Conservation (phyloP, 1,140 invertebrate genomes). For the Lasioglossum albipes region DNA sequence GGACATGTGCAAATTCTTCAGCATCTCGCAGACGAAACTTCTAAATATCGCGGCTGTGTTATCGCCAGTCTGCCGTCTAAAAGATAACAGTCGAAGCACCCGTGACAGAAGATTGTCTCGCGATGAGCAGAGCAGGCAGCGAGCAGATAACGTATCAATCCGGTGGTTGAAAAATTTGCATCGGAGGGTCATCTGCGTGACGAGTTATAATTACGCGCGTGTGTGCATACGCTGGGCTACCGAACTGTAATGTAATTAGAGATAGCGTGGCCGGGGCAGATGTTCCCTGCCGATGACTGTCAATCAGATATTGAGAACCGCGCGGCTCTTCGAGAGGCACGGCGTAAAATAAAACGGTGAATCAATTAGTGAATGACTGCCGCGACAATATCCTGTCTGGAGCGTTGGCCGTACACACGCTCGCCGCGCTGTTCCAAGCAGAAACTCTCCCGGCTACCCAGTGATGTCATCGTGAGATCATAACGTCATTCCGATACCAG, state of each 20-base stretch:
- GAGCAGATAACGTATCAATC: conserved; percentile 1
- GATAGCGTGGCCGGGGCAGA: conserved; percentile 5
- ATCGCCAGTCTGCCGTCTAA: neutral
- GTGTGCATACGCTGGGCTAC: no score
- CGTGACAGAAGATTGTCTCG: neutral
- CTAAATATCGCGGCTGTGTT: neutral
- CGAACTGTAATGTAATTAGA: conserved; percentile 1
- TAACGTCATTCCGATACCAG: conserved; percentile 64
- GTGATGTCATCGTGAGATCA: conserved; percentile 74
- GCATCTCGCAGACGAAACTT: no score
- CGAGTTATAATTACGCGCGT: conserved; percentile 16
- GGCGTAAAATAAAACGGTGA: conserved; percentile 75
- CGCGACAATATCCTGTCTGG: conserved; percentile 77
- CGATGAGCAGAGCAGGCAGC: neutral
- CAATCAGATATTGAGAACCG: conserved; percentile 69
- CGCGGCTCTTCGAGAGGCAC: conserved; percentile 28
- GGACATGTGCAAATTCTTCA: no score
- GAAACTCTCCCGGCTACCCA: conserved; percentile 46
- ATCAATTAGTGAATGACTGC: conserved; percentile 78
- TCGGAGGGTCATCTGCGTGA: conserved; percentile 14
- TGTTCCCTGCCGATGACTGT: neutral
- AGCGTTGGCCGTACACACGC: conserved; percentile 52
- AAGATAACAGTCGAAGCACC: neutral
- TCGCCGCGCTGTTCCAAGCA: conserved; percentile 44
- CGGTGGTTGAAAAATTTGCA: conserved; percentile 3